phyloP scores from a whole-genome alignment of 1,140 invertebrate genomes.

The Drosophila pruinosa region DNA sequence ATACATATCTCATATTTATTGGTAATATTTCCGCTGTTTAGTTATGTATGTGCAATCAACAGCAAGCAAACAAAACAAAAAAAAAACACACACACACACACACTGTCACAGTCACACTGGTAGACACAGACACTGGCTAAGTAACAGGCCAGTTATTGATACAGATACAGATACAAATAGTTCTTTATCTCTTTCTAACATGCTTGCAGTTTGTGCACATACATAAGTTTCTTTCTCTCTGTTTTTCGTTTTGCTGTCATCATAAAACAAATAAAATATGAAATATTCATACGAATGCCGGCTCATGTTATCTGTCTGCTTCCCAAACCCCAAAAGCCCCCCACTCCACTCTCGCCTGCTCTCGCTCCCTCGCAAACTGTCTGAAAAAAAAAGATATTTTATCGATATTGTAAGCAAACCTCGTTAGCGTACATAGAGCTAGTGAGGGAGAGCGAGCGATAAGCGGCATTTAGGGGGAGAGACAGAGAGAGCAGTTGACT shows the following conservation, averaged over 20 bases:
- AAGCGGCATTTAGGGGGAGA: slow-evolving; percentile 22
- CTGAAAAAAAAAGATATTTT: slow-evolving; percentile 40
- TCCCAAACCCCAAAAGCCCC: not conserved
- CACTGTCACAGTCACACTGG: too few species aligned
- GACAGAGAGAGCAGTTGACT: not conserved
- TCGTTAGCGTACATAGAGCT: slow-evolving; percentile 34
- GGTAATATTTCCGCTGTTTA: slow-evolving; percentile 41
- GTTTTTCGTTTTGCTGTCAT: slow-evolving; percentile 25
- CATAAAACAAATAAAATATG: slow-evolving; percentile 54
- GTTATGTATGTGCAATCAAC: slow-evolving; percentile 31
- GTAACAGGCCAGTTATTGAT: slow-evolving; percentile 27
- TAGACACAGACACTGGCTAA: not conserved
- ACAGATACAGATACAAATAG: slow-evolving; percentile 30
- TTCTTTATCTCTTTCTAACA: slow-evolving; percentile 26
- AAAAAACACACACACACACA: not conserved
- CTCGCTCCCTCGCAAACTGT: not conserved
- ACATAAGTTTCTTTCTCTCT: slow-evolving; percentile 6
- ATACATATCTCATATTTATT: slow-evolving; percentile 41
- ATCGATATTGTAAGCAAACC: slow-evolving; percentile 68
- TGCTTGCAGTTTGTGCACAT: too few species aligned
- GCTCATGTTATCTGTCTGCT: slow-evolving; percentile 58
- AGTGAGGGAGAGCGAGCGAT: not conserved
- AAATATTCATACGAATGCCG: slow-evolving; percentile 61
- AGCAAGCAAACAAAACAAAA: slow-evolving; percentile 27
- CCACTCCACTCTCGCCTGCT: not conserved